Conservation (phyloP, 2,797 vertebrate genomes). For the Tympanoctomys barrerae region DNA sequence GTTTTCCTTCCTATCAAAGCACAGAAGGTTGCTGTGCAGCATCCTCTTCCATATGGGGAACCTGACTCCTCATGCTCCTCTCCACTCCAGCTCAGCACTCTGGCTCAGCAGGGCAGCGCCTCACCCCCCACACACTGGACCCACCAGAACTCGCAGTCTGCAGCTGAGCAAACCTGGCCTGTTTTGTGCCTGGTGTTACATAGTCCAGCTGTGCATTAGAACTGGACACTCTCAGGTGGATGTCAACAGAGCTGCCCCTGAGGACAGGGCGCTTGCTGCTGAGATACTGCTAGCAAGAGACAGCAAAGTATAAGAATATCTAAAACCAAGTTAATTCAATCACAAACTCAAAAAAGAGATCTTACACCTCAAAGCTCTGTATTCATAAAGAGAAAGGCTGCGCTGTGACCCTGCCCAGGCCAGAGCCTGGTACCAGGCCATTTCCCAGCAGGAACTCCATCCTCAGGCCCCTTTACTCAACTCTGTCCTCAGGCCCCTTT, state of each 20-base stretch:
- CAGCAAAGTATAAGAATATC: constrained; percentile 83
- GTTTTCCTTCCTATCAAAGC: too few species aligned
- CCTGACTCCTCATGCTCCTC: background rate
- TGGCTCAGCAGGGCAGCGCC: background rate
- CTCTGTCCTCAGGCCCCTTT: too few species aligned
- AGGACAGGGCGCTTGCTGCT: background rate
- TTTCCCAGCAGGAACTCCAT: background rate
- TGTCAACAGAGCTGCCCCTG: background rate
- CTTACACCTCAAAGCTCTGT: constrained; percentile 49
- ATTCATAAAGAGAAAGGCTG: constrained; percentile 43
- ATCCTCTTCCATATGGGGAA: background rate
- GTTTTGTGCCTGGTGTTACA: background rate
- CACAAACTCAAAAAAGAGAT: constrained; percentile 79
- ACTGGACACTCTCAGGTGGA: background rate
- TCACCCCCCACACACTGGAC: background rate
- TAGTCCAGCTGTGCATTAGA: background rate
- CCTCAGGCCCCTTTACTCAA: background rate
- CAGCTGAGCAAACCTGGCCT: background rate
- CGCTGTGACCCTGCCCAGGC: background rate
- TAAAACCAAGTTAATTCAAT: constrained; percentile 83
- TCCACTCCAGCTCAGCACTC: background rate
- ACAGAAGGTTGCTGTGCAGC: background rate
- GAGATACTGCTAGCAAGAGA: constrained; percentile 77
- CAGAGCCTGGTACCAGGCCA: background rate
- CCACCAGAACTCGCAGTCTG: background rate